phyloP scores from a whole-genome alignment of 2,888 invertebrate species.

The Microplitis deprimator region DNA sequence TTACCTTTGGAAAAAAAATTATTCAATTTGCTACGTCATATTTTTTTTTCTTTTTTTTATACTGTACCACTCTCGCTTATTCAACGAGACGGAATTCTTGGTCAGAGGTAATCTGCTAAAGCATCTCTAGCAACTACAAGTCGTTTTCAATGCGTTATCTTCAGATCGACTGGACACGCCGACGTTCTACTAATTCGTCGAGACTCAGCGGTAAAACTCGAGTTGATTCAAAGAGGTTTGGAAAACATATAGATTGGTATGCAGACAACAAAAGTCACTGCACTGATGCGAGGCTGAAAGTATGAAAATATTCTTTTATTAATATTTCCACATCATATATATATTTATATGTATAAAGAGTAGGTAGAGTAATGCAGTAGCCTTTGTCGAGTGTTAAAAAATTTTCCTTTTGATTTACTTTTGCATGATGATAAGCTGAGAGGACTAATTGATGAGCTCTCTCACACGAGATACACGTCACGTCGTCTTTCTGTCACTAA shows the following conservation, averaged over 20 bases:
- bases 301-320: not conserved
- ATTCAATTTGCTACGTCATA: not conserved
- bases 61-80: not conserved
- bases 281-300: not conserved
- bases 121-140: constrained; percentile 60
- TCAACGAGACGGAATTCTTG: constrained; percentile 28
- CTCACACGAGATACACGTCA: not conserved
- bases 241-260: constrained; percentile 5
- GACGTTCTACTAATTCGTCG: constrained; percentile 63
- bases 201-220: not conserved
- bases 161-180: constrained; percentile 55
- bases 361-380: not conserved
- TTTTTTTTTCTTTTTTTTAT: constrained; percentile 1
- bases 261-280: constrained; percentile 2
- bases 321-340: not conserved
- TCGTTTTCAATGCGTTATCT: constrained; percentile 60
- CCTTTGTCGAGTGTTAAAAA: constrained; percentile 3
- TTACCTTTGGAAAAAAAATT: not conserved
- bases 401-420: constrained; percentile 9
- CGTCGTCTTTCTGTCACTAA: constrained; percentile 23
- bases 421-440: not conserved
- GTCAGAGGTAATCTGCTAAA: constrained; percentile 43
- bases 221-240: not conserved
- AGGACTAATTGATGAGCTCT: constrained; percentile 15
- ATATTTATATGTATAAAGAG: no score